Evolutionary conservation across 2,888 invertebrate genomes (phyloP), one percentile per base, ranked within the genome.

Genomic region (Drosophila borealis): DNA sequence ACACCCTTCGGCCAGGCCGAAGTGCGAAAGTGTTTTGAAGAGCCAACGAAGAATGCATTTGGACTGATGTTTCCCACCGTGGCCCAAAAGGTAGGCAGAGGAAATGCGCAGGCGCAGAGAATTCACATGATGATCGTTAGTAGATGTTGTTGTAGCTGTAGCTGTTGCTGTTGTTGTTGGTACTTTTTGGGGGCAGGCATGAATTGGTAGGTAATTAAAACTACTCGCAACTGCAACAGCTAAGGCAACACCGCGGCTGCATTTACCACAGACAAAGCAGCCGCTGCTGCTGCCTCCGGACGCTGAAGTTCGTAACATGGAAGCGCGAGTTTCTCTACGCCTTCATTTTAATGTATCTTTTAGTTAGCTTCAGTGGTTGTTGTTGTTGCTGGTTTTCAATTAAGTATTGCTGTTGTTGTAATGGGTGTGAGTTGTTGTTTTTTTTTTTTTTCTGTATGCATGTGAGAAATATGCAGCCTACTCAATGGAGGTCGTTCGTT

Each of bases 71-170:
- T 77, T 77, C 76, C 76, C 79, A 77, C 50, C 70, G 53, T 51
- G 36, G 36, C 53, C 51, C 41, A 48, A 73, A 45, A 60, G 34
- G 33, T n/a, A 17, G 33, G 54, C 56, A 13, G 59, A 81, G 82
- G 82, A 85, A 82, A 88, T 80, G 88, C 80, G 66, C 74, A 81
- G 81, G 84, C 70, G 72, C 82, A 70, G 51, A 74, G 78, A 88
- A 75, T 83, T 83, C 83, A 88, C 83, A 88, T 86, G 87, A 73
- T 70, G 86, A 88, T 83, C 89, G 84, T 85, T 85, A 81, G 84
- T 62, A 67, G 77, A 17, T 53, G 66, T 56, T 61, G 60, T 34
- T 67, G 62, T 21, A 41, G 56, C 37, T 42, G 55, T n/a, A 46
- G 54, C 25, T 44, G 54, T 46, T 46, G 62, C 19, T 54, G 71